phyloP scores from a whole-genome alignment of 2,797 vertebrate genomes.

The Acipenser ruthenus region DNA sequence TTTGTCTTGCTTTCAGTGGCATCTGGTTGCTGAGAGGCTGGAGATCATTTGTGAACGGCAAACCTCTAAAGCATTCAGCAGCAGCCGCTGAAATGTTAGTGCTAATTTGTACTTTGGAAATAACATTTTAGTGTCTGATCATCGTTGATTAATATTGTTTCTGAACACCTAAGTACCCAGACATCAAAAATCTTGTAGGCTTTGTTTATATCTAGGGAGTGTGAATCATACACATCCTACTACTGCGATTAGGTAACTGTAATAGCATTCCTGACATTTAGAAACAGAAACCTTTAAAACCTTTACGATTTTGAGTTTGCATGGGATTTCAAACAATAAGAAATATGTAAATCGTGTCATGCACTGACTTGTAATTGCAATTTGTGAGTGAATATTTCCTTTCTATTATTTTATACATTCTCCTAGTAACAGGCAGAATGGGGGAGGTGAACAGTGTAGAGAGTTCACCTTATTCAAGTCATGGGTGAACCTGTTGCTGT shows the following conservation, averaged over 20 bases:
- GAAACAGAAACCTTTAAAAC: background rate
- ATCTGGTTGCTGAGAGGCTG: background rate
- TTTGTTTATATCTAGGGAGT: background rate
- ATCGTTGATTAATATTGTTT: background rate
- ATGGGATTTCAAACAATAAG: slow-evolving; percentile 1
- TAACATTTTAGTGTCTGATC: background rate
- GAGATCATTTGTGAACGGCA: background rate
- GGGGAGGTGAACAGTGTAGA: too few relatives aligned
- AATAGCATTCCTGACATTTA: background rate
- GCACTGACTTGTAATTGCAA: too few relatives aligned
- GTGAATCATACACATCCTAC: background rate
- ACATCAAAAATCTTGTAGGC: background rate
- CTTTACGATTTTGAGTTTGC: background rate
- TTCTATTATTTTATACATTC: too few relatives aligned
- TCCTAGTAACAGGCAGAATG: too few relatives aligned
- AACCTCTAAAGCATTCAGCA: background rate
- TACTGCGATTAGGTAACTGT: background rate
- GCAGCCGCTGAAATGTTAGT: background rate
- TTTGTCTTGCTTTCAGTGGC: background rate
- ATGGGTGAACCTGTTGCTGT: too few relatives aligned
- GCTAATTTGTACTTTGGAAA: too few relatives aligned
- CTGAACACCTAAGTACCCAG: background rate
- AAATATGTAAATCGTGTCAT: too few relatives aligned
- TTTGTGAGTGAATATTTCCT: too few relatives aligned
- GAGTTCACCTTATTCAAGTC: too few relatives aligned